Conservation (phyloP, 2,888 invertebrate genomes). For the Agrenia bidenticulata region DNA sequence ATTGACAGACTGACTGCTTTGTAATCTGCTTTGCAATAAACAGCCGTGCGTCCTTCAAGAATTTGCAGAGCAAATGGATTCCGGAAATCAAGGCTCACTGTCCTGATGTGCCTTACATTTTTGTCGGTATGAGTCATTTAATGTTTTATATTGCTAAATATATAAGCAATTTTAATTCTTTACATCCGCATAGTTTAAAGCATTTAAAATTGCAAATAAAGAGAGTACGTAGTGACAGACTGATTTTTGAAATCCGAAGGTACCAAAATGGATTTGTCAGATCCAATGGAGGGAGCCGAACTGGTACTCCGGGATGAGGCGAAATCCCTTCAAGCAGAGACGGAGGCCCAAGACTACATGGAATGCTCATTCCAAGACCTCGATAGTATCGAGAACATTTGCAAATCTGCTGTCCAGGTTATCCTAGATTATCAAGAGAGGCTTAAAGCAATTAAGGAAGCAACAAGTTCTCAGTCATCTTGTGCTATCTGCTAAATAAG, state of each 20-base stretch:
- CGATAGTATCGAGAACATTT: constrained; percentile 28
- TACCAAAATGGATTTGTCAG: constrained; percentile 28
- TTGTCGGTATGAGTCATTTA: constrained; percentile 66
- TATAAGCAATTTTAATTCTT: background rate
- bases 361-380: constrained; percentile 35
- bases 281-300: constrained; percentile 32
- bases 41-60: constrained; percentile 75
- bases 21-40: constrained; percentile 81
- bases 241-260: constrained; percentile 16
- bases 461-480: constrained; percentile 27
- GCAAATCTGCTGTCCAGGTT: constrained; percentile 20
- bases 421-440: constrained; percentile 27
- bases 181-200: background rate
- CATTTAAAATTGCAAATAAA: background rate
- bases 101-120: constrained; percentile 71
- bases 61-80: constrained; percentile 80
- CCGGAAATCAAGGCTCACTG: constrained; percentile 80
- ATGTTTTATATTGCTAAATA: background rate
- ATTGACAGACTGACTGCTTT: constrained; percentile 79
- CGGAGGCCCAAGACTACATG: constrained; percentile 27
- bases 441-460: constrained; percentile 23
- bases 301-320: constrained; percentile 15
- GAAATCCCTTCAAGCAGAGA: constrained; percentile 8
- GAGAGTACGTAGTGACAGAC: background rate
- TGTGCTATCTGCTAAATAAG: constrained; percentile 25